These are phyloP conservation scores for Tuberolachnus salignus DNA, from an alignment of 2,888 invertebrate genomes.

Conservation along the genomic window DNA sequence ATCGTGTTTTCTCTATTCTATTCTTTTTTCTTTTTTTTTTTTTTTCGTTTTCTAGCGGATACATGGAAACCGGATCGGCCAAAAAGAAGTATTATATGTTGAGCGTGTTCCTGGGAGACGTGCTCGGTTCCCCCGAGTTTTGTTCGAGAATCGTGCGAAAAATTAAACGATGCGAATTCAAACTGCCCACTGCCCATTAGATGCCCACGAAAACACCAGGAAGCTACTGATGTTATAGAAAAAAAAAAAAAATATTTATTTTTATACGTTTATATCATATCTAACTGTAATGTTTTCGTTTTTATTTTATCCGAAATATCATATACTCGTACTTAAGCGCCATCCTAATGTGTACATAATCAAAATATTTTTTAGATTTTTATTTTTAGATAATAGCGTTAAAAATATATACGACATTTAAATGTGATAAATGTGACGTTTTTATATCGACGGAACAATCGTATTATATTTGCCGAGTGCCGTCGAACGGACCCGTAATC, in stretches of 20 bases:
- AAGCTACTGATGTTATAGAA: no score
- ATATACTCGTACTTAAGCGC: conserved; percentile 18
- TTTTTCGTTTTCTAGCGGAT: conserved; percentile 55
- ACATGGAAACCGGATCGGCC: conserved; percentile 61
- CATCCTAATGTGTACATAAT: conserved; percentile 52
- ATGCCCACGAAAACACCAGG: no score
- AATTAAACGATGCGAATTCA: conserved; percentile 44
- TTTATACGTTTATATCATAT: no score
- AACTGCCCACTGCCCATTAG: background rate
- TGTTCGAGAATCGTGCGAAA: conserved; percentile 64
- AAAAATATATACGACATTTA: background rate
- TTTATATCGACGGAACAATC: no score
- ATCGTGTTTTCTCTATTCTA: background rate
- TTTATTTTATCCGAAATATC: background rate
- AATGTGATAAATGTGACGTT: no score
- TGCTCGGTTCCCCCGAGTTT: conserved; percentile 78
- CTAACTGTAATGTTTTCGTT: background rate
- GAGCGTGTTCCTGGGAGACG: conserved; percentile 85
- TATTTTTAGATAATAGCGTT: background rate
- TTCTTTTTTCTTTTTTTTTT: background rate
- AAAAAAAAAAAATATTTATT: no score
- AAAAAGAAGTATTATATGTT: conserved; percentile 81
- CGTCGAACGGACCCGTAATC: no score
- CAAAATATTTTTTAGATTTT: conserved; percentile 38
- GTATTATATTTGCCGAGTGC: no score